These are phyloP conservation scores for Chrysochloris asiatica DNA, from an alignment of 2,113 vertebrate species.

Conservation along the genomic window DNA sequence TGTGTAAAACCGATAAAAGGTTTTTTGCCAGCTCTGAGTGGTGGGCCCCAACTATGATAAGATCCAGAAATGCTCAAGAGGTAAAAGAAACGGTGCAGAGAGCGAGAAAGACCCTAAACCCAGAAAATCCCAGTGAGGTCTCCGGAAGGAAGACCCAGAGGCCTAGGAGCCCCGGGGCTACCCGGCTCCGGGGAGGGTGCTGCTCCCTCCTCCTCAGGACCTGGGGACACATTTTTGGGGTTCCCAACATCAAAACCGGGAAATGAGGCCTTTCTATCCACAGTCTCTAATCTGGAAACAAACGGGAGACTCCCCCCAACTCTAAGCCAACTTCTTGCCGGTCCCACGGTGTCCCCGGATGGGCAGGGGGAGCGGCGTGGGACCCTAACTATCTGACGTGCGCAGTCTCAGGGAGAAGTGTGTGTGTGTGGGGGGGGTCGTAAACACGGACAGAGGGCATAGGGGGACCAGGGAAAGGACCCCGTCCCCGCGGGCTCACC, in stretches of 20 bases:
- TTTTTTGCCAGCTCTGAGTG: background rate
- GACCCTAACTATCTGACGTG: too few relatives aligned
- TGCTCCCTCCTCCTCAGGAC: background rate
- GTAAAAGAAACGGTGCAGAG: background rate
- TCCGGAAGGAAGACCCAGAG: background rate
- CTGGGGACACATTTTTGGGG: background rate
- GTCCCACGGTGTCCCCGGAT: background rate
- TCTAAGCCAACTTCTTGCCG: background rate
- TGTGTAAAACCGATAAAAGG: background rate
- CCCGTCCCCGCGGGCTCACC: background rate
- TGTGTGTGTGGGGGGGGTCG: too few relatives aligned
- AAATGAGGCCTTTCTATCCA: background rate
- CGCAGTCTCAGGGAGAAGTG: too few relatives aligned
- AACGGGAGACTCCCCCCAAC: background rate
- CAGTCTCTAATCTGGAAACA: rapidly evolving
- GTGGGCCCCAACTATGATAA: background rate
- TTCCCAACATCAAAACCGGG: background rate
- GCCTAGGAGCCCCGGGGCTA: rapidly evolving
- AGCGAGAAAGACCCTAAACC: background rate
- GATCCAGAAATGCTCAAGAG: constrained; percentile 6
- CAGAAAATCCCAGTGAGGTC: background rate
- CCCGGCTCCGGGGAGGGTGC: background rate
- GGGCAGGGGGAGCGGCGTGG: background rate
- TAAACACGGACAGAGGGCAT: background rate
- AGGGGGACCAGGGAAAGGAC: background rate